phyloP scores from a whole-genome alignment of 1,140 invertebrate species.

The Mercenaria mercenaria region DNA sequence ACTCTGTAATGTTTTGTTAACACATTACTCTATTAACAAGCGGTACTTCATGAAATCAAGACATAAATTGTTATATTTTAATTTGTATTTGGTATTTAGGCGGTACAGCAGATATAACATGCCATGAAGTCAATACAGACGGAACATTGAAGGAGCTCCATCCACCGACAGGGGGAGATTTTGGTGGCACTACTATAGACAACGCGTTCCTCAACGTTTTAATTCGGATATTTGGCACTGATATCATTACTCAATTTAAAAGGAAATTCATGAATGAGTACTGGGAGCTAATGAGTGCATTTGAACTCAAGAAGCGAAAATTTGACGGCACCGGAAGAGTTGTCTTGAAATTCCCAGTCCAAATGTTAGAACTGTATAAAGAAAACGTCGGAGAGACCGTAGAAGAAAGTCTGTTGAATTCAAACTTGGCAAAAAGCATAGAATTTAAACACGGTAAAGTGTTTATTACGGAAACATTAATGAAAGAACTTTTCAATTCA shows the following conservation, averaged over 20 bases:
- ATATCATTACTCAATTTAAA: constrained; percentile 29
- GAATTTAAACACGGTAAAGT: constrained; percentile 27
- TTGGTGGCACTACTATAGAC: constrained; percentile 52
- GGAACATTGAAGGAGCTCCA: constrained; percentile 25
- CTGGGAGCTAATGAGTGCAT: constrained; percentile 33
- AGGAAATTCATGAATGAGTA: constrained; percentile 5
- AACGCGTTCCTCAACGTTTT: background rate
- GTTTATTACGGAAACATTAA: background rate
- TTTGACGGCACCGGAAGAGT: constrained; percentile 29
- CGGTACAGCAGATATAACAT: constrained; percentile 54
- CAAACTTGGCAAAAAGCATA: background rate
- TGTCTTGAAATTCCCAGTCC: background rate
- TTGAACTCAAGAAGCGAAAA: constrained; percentile 44
- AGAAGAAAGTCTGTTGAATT: background rate
- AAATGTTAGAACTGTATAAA: background rate
- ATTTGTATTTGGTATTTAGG: background rate
- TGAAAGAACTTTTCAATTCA: constrained; percentile 31
- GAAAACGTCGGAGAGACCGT: background rate
- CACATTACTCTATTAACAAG: no score
- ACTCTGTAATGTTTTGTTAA: no score
- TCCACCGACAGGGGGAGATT: constrained; percentile 45
- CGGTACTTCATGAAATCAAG: no score
- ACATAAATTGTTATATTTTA: no score
- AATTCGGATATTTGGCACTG: background rate
- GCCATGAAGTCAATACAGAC: constrained; percentile 17